Conservation (phyloP, 2,797 vertebrate species). For the Phylloscopus collybita region DNA sequence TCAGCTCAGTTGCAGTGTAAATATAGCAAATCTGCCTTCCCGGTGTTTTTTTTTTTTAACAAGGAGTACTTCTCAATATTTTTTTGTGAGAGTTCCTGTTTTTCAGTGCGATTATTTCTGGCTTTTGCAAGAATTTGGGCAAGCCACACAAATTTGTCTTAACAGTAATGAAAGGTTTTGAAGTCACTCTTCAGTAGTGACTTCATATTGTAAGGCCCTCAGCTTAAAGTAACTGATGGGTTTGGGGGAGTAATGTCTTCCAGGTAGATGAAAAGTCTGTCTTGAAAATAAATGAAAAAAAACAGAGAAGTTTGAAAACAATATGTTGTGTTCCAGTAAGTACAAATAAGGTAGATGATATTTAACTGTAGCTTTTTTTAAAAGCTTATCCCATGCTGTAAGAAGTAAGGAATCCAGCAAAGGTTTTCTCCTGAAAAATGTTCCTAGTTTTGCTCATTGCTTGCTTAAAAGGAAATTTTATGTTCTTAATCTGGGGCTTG, state of each 20-base stretch:
- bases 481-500: slow-evolving; percentile 4
- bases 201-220: not conserved
- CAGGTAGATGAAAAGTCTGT: not conserved
- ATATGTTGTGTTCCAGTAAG: not conserved
- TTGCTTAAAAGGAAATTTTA: slow-evolving; percentile 50
- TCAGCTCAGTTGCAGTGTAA: not conserved
- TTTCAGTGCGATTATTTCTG: slow-evolving; percentile 21
- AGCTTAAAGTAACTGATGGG: not conserved
- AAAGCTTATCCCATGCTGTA: slow-evolving; percentile 38
- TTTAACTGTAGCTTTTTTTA: not conserved
- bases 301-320: not conserved
- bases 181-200: not conserved
- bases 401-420: slow-evolving; percentile 45
- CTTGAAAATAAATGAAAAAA: slow-evolving; percentile 22
- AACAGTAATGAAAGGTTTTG: not conserved
- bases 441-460: not conserved
- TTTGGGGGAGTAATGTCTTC: not conserved
- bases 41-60: not conserved
- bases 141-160: slow-evolving; percentile 12
- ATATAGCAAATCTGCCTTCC: not conserved
- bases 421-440: slow-evolving; percentile 20
- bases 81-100: slow-evolving; percentile 9
- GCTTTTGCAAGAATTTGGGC: not conserved
- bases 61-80: not conserved
- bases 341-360: slow-evolving; percentile 35